These are phyloP conservation scores for Protobothrops flavoviridis DNA, from an alignment of 2,113 vertebrate genomes.

Conservation along the genomic window DNA sequence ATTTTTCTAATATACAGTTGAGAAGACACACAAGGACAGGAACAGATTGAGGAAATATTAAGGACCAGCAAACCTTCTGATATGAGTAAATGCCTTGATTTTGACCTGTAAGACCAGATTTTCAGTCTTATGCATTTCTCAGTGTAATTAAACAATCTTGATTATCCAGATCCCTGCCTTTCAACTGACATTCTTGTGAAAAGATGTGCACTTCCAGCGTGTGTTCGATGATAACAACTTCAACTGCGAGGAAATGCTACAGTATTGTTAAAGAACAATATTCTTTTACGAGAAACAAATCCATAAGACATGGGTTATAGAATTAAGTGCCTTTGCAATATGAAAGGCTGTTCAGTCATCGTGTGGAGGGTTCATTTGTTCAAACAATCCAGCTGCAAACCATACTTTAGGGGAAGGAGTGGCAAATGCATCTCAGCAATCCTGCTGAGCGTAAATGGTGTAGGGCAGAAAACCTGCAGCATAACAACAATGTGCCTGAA, in stretches of 20 bases:
- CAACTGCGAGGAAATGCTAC: neutral
- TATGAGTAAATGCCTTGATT: constrained; percentile 53
- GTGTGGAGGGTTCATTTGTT: neutral
- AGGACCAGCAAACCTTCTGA: constrained; percentile 37
- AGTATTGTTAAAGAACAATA: neutral
- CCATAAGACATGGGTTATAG: neutral
- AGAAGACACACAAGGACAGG: constrained; percentile 35
- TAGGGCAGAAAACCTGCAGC: neutral
- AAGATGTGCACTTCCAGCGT: constrained; percentile 41
- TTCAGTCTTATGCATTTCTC: constrained; percentile 36
- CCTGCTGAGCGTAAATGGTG: neutral
- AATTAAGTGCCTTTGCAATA: neutral
- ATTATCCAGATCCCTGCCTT: constrained; percentile 52
- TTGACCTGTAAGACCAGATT: constrained; percentile 56
- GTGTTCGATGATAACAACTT: constrained; percentile 15
- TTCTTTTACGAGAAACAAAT: neutral
- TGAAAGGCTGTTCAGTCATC: neutral
- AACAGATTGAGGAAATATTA: constrained; percentile 40
- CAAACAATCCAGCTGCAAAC: neutral
- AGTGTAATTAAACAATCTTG: constrained; percentile 57
- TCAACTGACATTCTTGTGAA: constrained; percentile 49
- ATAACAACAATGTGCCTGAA: neutral
- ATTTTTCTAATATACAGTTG: neutral
- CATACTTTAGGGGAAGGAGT: neutral
- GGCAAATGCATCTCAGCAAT: neutral